phyloP scores from a whole-genome alignment of 2,888 invertebrate species.

The Heteropelma amictum region DNA sequence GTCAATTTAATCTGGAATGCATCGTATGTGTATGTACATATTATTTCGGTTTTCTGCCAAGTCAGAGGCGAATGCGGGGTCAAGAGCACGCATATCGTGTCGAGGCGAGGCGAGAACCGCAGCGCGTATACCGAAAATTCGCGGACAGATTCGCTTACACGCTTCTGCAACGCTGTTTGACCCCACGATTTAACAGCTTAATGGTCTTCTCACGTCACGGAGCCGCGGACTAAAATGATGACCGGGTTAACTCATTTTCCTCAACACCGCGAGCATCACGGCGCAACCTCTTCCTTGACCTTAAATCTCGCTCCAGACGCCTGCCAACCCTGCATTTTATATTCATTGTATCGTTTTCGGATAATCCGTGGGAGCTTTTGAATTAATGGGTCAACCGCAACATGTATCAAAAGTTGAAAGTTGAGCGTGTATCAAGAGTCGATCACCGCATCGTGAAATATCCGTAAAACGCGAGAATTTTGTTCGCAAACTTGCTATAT shows the following conservation, averaged over 20 bases:
- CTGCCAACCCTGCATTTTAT: background rate
- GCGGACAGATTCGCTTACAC: constrained; percentile 63
- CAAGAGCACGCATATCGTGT: constrained; percentile 28
- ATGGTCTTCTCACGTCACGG: constrained; percentile 63
- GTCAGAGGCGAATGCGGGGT: constrained; percentile 24
- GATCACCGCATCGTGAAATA: too few relatives aligned
- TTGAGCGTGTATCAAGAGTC: too few relatives aligned
- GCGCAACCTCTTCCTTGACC: constrained; percentile 7
- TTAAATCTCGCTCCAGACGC: background rate
- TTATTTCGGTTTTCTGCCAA: too few relatives aligned
- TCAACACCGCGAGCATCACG: background rate
- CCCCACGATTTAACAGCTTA: constrained; percentile 64
- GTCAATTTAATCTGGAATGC: too few relatives aligned
- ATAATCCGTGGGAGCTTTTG: background rate
- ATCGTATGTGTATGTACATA: too few relatives aligned
- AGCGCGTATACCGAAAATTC: constrained; percentile 58
- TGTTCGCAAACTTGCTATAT: too few relatives aligned
- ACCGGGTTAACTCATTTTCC: constrained; percentile 14
- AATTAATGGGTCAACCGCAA: background rate
- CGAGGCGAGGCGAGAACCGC: background rate
- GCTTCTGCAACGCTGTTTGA: constrained; percentile 56
- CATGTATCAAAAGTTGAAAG: too few relatives aligned
- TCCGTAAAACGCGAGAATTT: too few relatives aligned
- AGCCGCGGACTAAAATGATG: constrained; percentile 1
- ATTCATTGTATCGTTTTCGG: background rate